phyloP scores from a whole-genome alignment of 2,888 invertebrate genomes.

The Cryptus armator region DNA sequence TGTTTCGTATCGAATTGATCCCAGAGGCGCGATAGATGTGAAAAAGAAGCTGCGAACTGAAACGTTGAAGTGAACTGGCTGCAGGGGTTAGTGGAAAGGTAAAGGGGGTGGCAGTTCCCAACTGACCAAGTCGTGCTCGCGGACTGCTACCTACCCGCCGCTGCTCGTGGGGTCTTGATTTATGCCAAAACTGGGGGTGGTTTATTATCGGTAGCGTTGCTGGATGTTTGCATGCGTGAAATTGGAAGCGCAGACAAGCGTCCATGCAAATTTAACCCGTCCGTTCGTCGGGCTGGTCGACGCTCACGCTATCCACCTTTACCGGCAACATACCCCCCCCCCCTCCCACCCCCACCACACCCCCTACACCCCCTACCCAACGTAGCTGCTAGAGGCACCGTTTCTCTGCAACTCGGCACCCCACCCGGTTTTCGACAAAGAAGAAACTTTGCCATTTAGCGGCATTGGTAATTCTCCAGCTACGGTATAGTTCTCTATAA shows the following conservation, averaged over 20 bases:
- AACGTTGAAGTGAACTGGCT: constrained; percentile 25
- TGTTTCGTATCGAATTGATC: constrained; percentile 16
- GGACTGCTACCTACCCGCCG: constrained; percentile 42
- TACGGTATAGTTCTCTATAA: constrained; percentile 21
- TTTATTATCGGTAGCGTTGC: constrained; percentile 74
- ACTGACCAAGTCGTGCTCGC: constrained; percentile 58
- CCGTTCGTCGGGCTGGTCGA: constrained; percentile 73
- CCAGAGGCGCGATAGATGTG: constrained; percentile 16
- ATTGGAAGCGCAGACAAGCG: constrained; percentile 83
- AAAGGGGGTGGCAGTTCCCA: constrained; percentile 33
- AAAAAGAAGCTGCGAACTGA: constrained; percentile 32
- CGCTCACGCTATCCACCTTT: constrained; percentile 72
- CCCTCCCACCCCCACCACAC: not conserved
- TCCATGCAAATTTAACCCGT: constrained; percentile 82
- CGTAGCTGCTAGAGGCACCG: not conserved
- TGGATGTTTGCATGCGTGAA: constrained; percentile 83
- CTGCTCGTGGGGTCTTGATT: constrained; percentile 77
- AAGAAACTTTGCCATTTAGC: constrained; percentile 75
- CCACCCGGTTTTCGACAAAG: constrained; percentile 73
- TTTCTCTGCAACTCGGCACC: not conserved
- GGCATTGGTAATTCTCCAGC: constrained; percentile 53
- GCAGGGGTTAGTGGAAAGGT: too few species aligned
- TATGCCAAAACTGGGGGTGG: constrained; percentile 80
- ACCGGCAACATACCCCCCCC: constrained; percentile 32
- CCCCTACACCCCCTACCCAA: not conserved